Conservation (phyloP, 2,888 invertebrate species). For the Nasonovia ribisnigri region DNA sequence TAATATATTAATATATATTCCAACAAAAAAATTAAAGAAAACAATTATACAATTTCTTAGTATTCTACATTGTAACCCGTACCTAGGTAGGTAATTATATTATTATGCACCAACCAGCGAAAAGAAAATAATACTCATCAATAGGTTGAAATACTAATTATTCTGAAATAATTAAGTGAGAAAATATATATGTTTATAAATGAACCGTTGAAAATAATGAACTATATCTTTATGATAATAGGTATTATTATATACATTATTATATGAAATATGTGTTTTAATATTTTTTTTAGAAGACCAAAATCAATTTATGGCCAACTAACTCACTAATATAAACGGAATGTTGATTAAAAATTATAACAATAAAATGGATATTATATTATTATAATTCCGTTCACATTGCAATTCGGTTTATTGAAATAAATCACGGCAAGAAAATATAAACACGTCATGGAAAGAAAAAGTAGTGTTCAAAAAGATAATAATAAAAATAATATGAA, state of each 20-base stretch:
- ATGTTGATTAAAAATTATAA: neutral
- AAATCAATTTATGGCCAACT: neutral
- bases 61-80: neutral
- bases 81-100: neutral
- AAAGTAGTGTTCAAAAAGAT: neutral
- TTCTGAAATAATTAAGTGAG: no score
- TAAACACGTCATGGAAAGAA: neutral
- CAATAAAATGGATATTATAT: neutral
- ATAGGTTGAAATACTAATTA: no score
- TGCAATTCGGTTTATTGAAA: neutral
- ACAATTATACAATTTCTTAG: neutral
- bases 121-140: neutral
- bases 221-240: no score
- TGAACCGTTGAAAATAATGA: no score
- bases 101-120: neutral
- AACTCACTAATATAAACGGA: neutral
- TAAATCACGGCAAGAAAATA: neutral
- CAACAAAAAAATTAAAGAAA: neutral
- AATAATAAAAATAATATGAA: neutral
- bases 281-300: neutral
- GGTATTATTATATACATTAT: no score
- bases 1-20: neutral
- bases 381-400: neutral
- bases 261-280: neutral
- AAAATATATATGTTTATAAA: no score